Percentiles rank a stretch among this genome's conserved stretches.
phyloP scores from a whole-genome alignment of 2,113 vertebrate genomes.

The Isichthys henryi region DNA sequence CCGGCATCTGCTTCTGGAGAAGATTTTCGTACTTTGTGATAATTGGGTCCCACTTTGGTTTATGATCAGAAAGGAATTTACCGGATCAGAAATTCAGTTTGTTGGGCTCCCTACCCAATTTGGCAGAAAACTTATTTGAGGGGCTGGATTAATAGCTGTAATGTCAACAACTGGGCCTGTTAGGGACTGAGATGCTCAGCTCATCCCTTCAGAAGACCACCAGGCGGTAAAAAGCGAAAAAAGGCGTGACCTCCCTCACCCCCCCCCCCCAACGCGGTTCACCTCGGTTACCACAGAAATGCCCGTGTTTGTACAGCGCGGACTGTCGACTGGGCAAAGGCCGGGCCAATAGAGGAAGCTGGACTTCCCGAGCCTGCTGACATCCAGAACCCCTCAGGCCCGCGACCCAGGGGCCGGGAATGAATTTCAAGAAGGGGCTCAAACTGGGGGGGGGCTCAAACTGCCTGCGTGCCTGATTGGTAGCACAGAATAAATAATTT shows the following conservation, averaged over 20 bases:
- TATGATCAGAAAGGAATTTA: slow-evolving; percentile 37
- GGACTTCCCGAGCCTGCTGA: not conserved
- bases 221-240: not conserved
- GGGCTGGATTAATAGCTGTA: not conserved
- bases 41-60: slow-evolving; percentile 43
- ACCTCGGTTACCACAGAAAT: not conserved
- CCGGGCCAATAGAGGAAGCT: not conserved
- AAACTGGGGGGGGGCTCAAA: no score
- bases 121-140: not conserved
- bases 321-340: not conserved
- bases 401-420: no score
- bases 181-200: not conserved
- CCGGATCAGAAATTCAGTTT: slow-evolving; percentile 23
- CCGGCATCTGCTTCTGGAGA: slow-evolving; percentile 57
- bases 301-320: not conserved
- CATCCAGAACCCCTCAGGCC: not conserved
- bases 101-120: not conserved
- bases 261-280: not conserved
- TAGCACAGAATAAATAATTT: not conserved
- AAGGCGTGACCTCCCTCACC: not conserved
- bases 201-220: not conserved
- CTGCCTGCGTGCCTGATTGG: not conserved
- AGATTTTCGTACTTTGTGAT: slow-evolving; percentile 44
- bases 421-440: not conserved
- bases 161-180: not conserved